Conservation (phyloP, 2,888 invertebrate species). For the Phengaris arion region DNA sequence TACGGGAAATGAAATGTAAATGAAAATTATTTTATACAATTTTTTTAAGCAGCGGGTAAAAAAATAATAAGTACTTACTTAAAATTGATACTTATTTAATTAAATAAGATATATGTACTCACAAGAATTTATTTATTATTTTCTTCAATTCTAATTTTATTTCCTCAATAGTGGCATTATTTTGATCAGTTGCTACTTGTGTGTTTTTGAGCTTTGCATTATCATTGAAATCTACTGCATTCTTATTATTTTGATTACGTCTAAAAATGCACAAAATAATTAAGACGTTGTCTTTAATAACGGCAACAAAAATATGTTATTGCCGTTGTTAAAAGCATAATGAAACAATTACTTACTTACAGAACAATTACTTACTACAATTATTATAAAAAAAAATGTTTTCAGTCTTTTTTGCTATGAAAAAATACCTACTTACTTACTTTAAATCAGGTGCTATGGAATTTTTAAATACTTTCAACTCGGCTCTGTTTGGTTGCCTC, state of each 20-base stretch:
- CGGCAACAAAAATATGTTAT: too few species aligned
- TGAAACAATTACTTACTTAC: too few species aligned
- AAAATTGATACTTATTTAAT: background rate
- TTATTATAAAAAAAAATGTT: background rate
- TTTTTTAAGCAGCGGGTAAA: too few species aligned
- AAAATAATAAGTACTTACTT: too few species aligned
- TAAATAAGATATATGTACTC: background rate
- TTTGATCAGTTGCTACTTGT: background rate
- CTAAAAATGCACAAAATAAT: background rate
- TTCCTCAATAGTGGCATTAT: background rate
- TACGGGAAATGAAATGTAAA: too few species aligned
- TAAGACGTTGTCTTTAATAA: too few species aligned
- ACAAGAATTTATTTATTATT: conserved; percentile 1
- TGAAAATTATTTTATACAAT: too few species aligned
- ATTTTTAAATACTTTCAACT: background rate
- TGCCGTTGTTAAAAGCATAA: too few species aligned
- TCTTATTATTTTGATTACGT: background rate
- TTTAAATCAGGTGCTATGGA: background rate
- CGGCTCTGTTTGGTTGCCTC: background rate
- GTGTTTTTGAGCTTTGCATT: background rate
- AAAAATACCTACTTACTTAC: background rate
- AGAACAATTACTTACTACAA: too few species aligned
- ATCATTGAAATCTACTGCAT: background rate
- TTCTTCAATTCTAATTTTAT: background rate
- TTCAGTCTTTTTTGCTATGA: background rate